These are phyloP conservation scores for Clanis bilineata DNA, from an alignment of 2,888 invertebrate genomes.

Conservation along the genomic window DNA sequence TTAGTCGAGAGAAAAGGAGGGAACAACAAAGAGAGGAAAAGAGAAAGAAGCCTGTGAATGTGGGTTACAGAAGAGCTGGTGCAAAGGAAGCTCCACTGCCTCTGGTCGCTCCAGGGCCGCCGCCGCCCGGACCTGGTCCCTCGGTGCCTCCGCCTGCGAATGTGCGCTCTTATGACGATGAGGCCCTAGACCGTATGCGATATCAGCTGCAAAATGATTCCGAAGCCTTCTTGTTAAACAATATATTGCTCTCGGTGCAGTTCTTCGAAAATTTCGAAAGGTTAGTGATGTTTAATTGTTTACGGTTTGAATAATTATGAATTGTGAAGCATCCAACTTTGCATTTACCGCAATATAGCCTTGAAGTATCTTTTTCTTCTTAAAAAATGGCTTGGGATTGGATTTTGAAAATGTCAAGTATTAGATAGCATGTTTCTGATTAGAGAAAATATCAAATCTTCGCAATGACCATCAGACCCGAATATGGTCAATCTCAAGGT, in stretches of 20 bases:
- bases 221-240: constrained; percentile 88
- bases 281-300: constrained; percentile 58
- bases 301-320: not conserved
- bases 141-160: constrained; percentile 54
- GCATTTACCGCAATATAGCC: too few relatives aligned
- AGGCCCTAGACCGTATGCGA: constrained; percentile 80
- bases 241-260: constrained; percentile 88
- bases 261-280: constrained; percentile 90
- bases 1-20: constrained; percentile 65
- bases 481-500: too few relatives aligned
- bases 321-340: not conserved
- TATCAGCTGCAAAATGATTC: constrained; percentile 83
- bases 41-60: constrained; percentile 51
- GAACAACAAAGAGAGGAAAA: constrained; percentile 60
- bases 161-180: constrained; percentile 73
- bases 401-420: too few relatives aligned
- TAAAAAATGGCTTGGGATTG: too few relatives aligned
- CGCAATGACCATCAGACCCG: too few relatives aligned
- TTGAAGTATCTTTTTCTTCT: too few relatives aligned
- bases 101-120: constrained; percentile 37
- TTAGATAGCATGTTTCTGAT: too few relatives aligned
- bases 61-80: constrained; percentile 48
- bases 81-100: constrained; percentile 48
- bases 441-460: too few relatives aligned
- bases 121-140: constrained; percentile 33